Conservation (phyloP, 2,113 vertebrate species). For the Pardalotus punctatus region DNA sequence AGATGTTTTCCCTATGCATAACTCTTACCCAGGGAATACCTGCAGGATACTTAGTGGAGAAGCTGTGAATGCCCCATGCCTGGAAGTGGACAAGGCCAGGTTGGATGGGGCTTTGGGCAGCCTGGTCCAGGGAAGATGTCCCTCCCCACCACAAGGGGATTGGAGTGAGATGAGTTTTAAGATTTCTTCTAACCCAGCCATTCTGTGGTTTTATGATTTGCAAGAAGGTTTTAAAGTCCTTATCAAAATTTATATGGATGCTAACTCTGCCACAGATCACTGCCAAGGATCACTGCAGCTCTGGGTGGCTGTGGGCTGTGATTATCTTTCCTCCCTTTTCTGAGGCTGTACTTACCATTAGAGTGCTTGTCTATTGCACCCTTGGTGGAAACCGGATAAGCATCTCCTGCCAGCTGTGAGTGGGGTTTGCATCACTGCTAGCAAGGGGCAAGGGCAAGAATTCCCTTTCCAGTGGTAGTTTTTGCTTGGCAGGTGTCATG, state of each 20-base stretch:
- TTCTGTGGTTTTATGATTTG: neutral
- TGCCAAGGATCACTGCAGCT: neutral
- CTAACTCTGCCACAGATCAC: neutral
- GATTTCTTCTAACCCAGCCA: neutral
- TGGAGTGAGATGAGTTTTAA: neutral
- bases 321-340: neutral
- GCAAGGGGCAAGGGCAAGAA: neutral
- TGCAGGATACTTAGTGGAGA: neutral
- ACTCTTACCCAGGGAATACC: neutral
- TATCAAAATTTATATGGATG: neutral
- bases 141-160: neutral
- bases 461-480: neutral
- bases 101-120: neutral
- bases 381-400: neutral
- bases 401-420: neutral
- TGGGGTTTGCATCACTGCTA: accelerated
- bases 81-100: neutral
- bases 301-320: neutral
- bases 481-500: neutral
- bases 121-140: neutral
- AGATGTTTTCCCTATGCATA: neutral
- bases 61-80: neutral
- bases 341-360: neutral
- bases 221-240: neutral
- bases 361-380: neutral